Evolutionary conservation across 2,113 vertebrate species (phyloP).

Genomic region (rat (Rattus norvegicus)): GRCr8 NC_086022.1:14271001-14271500

Average conservation of each 20-base stretch:
- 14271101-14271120: neutral
- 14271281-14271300: neutral
- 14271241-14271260: neutral
- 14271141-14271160: neutral
- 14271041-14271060: neutral
- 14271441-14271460: neutral
- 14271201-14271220: neutral
- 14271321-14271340: neutral
- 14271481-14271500: neutral
- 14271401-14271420: neutral
- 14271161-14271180: neutral
- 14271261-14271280: neutral
- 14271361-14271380: neutral
- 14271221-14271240: neutral
- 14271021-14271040: neutral
- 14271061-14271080: neutral
- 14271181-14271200: neutral
- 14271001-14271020: neutral
- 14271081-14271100: neutral
- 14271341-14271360: neutral
- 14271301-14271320: neutral
- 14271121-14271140: neutral
- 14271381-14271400: neutral
- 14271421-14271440: neutral
- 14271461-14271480: neutral